Conservation (phyloP, 2,888 invertebrate species). For the Oscheius sp. region DNA sequence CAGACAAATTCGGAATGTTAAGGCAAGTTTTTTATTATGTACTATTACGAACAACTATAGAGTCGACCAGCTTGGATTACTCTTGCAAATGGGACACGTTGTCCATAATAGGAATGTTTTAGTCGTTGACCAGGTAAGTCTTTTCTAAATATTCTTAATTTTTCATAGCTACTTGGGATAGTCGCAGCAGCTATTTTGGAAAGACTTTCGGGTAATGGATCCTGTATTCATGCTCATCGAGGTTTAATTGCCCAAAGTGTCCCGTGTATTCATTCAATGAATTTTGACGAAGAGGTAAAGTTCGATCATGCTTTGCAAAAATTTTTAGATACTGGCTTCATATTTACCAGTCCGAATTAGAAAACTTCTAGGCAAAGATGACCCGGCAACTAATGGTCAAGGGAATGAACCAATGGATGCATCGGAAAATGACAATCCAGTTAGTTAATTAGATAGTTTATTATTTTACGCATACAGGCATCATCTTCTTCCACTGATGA, state of each 20-base stretch:
- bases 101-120: slow-evolving; percentile 74
- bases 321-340: slow-evolving; percentile 32
- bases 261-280: slow-evolving; percentile 57
- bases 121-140: slow-evolving; percentile 47
- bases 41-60: slow-evolving; percentile 74
- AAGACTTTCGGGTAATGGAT: slow-evolving; percentile 77
- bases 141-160: not conserved
- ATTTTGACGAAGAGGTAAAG: slow-evolving; percentile 38
- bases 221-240: slow-evolving; percentile 70
- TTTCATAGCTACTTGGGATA: slow-evolving; percentile 36
- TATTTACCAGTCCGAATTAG: slow-evolving; percentile 44
- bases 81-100: slow-evolving; percentile 84
- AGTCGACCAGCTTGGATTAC: slow-evolving; percentile 87
- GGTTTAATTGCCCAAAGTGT: slow-evolving; percentile 50
- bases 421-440: not conserved
- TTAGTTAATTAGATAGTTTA: not conserved
- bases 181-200: slow-evolving; percentile 76
- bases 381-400: slow-evolving; percentile 9
- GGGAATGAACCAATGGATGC: slow-evolving; percentile 7
- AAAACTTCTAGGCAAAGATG: slow-evolving; percentile 26
- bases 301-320: not conserved
- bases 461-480: not conserved
- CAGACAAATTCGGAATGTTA: slow-evolving; percentile 56
- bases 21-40: slow-evolving; percentile 32
- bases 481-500: slow-evolving; percentile 32